phyloP scores from a whole-genome alignment of 2,113 vertebrate species.

The Okapia johnstoni region DNA sequence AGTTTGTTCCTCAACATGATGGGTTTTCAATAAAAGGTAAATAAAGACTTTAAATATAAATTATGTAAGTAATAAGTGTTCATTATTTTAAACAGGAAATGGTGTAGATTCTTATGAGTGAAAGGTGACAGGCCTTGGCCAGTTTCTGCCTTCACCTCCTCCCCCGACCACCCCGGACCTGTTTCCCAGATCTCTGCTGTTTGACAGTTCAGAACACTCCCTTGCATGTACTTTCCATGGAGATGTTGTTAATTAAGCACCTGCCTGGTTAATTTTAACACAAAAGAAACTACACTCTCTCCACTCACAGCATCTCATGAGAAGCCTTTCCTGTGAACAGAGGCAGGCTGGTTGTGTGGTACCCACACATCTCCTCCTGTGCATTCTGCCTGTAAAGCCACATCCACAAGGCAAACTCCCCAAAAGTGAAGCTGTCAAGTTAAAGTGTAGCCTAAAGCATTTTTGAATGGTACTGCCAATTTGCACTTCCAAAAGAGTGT shows the following conservation, averaged over 20 bases:
- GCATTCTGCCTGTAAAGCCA: neutral
- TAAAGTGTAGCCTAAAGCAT: neutral
- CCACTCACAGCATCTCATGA: neutral
- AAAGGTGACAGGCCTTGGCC: neutral
- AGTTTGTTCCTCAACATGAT: neutral
- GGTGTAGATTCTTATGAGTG: neutral
- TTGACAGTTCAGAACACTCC: neutral
- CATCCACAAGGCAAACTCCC: neutral
- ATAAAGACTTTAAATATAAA: neutral
- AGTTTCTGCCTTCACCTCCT: neutral
- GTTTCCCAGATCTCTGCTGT: neutral
- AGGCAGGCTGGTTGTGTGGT: accelerated
- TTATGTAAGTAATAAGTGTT: neutral
- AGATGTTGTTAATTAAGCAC: neutral
- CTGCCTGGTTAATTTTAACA: neutral
- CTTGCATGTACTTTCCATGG: neutral
- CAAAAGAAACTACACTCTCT: neutral
- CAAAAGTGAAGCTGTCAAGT: neutral
- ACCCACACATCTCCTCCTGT: neutral
- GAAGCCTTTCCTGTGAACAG: neutral
- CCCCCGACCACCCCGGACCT: neutral
- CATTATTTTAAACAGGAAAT: neutral
- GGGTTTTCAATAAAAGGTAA: neutral
- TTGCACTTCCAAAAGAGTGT: neutral
- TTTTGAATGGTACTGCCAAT: neutral